phyloP scores from a whole-genome alignment of 2,888 invertebrate genomes.

The Pinctada fucata region DNA sequence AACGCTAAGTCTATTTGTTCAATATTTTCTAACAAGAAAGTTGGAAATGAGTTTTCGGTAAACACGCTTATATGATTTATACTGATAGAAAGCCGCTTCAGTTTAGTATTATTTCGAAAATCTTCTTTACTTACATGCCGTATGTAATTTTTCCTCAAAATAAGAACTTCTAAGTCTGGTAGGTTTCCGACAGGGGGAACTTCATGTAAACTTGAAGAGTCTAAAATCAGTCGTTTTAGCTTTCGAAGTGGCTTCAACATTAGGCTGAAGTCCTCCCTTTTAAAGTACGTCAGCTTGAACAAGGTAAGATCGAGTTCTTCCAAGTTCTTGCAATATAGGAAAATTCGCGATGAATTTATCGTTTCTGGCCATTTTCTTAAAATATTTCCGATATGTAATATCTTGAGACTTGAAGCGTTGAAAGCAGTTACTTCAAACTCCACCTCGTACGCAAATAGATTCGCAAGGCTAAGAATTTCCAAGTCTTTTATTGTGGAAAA shows the following conservation, averaged over 20 bases:
- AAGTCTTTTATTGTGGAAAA: slow-evolving; percentile 12
- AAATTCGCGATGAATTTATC: background rate
- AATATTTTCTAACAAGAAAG: slow-evolving; percentile 10
- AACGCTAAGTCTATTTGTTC: slow-evolving; percentile 79
- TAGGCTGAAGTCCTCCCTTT: background rate
- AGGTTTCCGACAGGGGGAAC: slow-evolving; percentile 5
- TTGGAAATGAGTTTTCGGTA: slow-evolving; percentile 31
- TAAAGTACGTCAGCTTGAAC: slow-evolving; percentile 12
- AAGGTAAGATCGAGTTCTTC: slow-evolving; percentile 3
- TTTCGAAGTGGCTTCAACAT: slow-evolving; percentile 10
- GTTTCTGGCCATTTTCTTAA: background rate
- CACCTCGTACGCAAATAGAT: slow-evolving; percentile 13
- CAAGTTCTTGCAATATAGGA: slow-evolving; percentile 11
- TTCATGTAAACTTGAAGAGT: background rate
- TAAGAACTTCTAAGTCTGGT: background rate
- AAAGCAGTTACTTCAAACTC: slow-evolving; percentile 12
- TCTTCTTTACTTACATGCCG: background rate
- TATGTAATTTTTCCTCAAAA: slow-evolving; percentile 16
- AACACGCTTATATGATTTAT: slow-evolving; percentile 22
- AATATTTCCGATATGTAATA: slow-evolving; percentile 15
- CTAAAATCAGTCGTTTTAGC: background rate
- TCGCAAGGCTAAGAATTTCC: background rate
- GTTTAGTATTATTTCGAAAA: slow-evolving; percentile 5
- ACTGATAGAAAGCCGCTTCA: slow-evolving; percentile 5
- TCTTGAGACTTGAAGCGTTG: background rate